phyloP scores from a whole-genome alignment of 2,797 vertebrate species.

The Sebastes vulpes region DNA sequence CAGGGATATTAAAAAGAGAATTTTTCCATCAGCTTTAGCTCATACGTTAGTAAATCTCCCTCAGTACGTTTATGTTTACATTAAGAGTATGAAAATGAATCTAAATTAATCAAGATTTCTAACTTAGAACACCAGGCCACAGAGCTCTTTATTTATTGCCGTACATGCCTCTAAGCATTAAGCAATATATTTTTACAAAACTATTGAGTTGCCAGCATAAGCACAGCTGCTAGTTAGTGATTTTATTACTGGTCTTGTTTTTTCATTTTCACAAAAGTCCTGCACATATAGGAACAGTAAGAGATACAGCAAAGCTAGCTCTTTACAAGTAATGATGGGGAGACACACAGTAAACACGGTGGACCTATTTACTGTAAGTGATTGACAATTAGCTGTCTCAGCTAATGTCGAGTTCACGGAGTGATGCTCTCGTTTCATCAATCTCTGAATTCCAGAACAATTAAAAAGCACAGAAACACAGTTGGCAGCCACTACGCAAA shows the following conservation, averaged over 20 bases:
- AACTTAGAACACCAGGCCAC: background rate
- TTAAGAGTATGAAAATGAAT: conserved; percentile 38
- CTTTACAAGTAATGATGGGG: background rate
- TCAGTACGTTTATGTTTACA: conserved; percentile 45
- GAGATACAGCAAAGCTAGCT: background rate
- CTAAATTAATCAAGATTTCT: conserved; percentile 34
- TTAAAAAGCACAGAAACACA: background rate
- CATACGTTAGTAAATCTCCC: conserved; percentile 21
- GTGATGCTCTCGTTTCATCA: background rate
- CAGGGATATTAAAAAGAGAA: conserved; percentile 50
- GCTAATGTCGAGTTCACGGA: background rate
- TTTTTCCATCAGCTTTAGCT: conserved; percentile 39
- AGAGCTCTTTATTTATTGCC: background rate
- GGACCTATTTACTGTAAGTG: background rate
- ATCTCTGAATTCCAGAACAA: background rate
- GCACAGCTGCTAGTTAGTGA: background rate
- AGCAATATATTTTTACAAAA: background rate
- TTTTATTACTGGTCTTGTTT: background rate
- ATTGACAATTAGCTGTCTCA: background rate
- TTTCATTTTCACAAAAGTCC: background rate
- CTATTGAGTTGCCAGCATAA: background rate
- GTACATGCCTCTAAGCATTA: background rate
- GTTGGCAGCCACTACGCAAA: background rate
- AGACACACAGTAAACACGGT: background rate
- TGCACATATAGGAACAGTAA: background rate